A percentile compares a stretch with the other conserved stretches of the same genome.
Conservation (phyloP, 2,888 invertebrate species). For the Netelia inedita region DNA sequence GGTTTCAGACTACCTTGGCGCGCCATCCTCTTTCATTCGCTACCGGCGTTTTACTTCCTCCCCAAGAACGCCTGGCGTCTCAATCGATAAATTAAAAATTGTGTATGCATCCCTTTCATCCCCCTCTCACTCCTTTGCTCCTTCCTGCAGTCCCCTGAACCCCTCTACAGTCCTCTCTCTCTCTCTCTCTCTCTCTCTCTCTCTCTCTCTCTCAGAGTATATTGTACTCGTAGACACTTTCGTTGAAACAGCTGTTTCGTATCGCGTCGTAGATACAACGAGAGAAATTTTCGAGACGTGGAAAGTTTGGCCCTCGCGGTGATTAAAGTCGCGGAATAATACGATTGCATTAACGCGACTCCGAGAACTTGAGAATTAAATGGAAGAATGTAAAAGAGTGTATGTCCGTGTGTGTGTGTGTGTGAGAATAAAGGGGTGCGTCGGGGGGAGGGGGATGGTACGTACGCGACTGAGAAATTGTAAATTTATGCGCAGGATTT, state of each 20-base stretch:
- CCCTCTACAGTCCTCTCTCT: background rate
- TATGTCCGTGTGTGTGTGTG: background rate
- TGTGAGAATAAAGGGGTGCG: background rate
- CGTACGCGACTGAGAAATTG: constrained; percentile 64
- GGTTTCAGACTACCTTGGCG: constrained; percentile 35
- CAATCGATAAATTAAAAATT: constrained; percentile 84
- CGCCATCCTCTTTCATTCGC: constrained; percentile 67
- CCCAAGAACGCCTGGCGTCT: constrained; percentile 80
- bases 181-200: constrained; percentile 3
- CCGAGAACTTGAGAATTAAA: constrained; percentile 5
- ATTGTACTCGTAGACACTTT: constrained; percentile 28
- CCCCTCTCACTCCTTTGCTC: constrained; percentile 26
- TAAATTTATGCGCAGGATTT: constrained; percentile 68
- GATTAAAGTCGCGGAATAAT: constrained; percentile 18
- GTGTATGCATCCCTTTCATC: constrained; percentile 70
- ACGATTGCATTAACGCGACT: constrained; percentile 7
- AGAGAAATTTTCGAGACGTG: background rate
- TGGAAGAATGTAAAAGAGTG: constrained; percentile 19
- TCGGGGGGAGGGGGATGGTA: background rate
- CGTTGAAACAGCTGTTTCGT: constrained; percentile 32
- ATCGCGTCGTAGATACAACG: background rate
- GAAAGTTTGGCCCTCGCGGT: constrained; percentile 8
- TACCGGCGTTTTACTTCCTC: constrained; percentile 25
- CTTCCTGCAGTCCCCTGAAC: background rate
- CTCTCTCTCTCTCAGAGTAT: background rate